Base-by-base conservation (phyloP, 2,888 invertebrate species). In the Mesoligia furuncula region DNA sequence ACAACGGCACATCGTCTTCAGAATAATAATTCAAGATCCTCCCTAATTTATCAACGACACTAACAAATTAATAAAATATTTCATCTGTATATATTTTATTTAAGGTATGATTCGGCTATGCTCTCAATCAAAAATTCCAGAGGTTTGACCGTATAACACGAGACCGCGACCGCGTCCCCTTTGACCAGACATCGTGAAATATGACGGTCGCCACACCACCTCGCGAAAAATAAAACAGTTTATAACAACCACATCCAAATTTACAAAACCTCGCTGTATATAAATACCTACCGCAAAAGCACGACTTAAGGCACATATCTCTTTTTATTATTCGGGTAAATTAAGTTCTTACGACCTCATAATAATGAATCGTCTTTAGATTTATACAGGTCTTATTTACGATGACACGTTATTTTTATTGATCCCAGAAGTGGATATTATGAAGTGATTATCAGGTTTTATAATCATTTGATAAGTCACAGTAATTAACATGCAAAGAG, bases 111-210 rank as follows among this genome's bases (percentile, higher is more conserved):
- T 86, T 87, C 78, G 84, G 77, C 73, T 81, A 85, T 86, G 73
- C 67, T 87, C 81, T 89, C 80, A 85, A 89, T 90, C 81, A 87
- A 86, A 89, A 80, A 90, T 87, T 89, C 89, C 89, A 84, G 86
- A 54, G 85, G 85, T 87, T 87, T 88, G 86, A 87, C 86, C 85
- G 85, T 87, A 88, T 82, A 88, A 84, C 80, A 88, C 79, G 79
- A 80, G 90, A 91, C 91, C 91, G 86, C 91, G 91, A 92, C 91
- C 90, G 76, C 91, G 91, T 93, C 90, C 90, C 90, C 93, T 92
- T 92, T 91, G 92, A 93, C 91, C 93, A 92, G 91, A 90, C 92
- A 88, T 89, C 86, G 89, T 95, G 93, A 95, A 93, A 94, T 95
- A 96, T 94, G 94, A 94, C 92, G 95, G 95, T 95, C 93, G 84